phyloP scores from a whole-genome alignment of 1,140 invertebrate species.

The Trichonephila inaurata region DNA sequence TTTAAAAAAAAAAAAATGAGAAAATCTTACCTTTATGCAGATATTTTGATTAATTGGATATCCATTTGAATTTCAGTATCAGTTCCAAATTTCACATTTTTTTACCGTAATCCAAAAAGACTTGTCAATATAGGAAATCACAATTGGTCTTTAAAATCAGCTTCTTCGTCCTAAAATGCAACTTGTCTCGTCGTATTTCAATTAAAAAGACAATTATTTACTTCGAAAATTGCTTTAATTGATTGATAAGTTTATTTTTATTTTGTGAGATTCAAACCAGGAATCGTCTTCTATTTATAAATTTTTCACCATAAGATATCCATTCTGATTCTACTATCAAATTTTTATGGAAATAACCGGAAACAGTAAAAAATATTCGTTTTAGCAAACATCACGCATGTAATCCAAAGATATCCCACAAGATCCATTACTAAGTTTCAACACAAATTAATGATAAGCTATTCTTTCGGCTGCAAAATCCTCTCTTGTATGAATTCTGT shows the following conservation, averaged over 20 bases:
- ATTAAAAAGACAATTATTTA: background rate
- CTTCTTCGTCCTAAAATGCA: background rate
- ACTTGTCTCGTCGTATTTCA: background rate
- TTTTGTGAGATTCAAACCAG: too few species aligned
- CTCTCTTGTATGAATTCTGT: background rate
- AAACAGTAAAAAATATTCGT: background rate
- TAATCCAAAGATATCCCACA: background rate
- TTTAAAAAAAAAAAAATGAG: background rate
- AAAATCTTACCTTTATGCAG: background rate
- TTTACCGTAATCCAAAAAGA: background rate
- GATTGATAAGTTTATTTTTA: background rate
- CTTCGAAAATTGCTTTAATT: background rate
- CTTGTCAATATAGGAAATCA: background rate
- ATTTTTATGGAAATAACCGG: too few species aligned
- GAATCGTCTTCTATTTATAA: too few species aligned
- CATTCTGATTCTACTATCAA: too few species aligned
- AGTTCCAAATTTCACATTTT: background rate
- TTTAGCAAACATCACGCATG: background rate
- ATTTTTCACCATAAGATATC: too few species aligned
- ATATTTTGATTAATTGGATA: background rate
- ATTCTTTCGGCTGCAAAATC: background rate
- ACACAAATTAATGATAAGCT: background rate
- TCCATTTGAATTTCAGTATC: background rate
- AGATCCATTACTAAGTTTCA: background rate
- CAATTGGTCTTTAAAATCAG: background rate